Base-by-base conservation (phyloP, 2,888 invertebrate species). In the Pseudoips prasinana region DNA sequence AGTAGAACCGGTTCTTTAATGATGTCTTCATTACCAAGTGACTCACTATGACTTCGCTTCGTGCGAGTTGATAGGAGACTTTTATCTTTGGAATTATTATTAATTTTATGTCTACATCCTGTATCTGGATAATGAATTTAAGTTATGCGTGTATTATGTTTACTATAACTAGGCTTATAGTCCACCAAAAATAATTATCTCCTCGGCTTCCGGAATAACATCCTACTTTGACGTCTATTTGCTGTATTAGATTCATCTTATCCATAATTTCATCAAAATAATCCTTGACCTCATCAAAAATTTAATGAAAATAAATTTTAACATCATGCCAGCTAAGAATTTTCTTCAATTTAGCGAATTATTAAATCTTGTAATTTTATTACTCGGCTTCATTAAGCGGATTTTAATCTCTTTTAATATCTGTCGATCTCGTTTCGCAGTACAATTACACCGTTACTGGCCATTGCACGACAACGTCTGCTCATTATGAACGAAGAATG, bases 381-480 rank as follows among this genome's bases (percentile, higher is more conserved):
- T 65, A 64, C 67, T 66, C 60, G 66, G 69, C 68, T 76, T 79
- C 78, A 79, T 81, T 82, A 73, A 69, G 67, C 67, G 66, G 73
- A 79, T 80, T 82, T 81, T 79, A 84, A 85, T 85, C 79, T 76
- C 58, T 59, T 63, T 77, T 76, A 74, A 80, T 82, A 83, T 84
- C 82, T 73, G 70, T 73, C 74, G 77, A 85, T 83, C 82, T 81
- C 78, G 63, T 81, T 83, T 76, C 70, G 70, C 69, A 71, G 73
- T 74, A 83, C 80, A 81, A 85, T 86, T 82, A 84, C 73, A 83
- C 80, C 84, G 85, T 86, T 84, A 85, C 74, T 73, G 80, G 76
- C 76, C 77, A 82, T 84, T 76, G 84, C 81, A 82, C 79, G 85
- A 80, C 78, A 81, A 73, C 68, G 74, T 75, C 68, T 69, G 76